A percentile compares a stretch with the other conserved stretches of the same genome.
phyloP scores from a whole-genome alignment of 1,140 invertebrate species.

The Aphaenogaster floridana region DNA sequence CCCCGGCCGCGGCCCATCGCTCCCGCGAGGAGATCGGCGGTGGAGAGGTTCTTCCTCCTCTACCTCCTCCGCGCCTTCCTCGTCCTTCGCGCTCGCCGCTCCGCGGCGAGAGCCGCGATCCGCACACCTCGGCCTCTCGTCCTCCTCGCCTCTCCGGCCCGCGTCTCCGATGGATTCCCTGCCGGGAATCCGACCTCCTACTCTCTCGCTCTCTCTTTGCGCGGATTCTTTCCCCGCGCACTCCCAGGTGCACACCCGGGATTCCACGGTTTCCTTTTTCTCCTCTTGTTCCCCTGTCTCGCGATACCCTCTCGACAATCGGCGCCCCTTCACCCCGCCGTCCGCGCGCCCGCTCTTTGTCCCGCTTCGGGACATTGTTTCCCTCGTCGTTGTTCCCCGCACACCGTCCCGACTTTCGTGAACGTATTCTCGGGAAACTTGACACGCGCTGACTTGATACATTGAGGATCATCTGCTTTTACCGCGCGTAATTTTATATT shows the following conservation, averaged over 20 bases:
- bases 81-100: not conserved
- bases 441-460: not conserved
- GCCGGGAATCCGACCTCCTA: slow-evolving; percentile 45
- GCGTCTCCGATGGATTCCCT: not conserved
- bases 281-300: not conserved
- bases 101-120: not conserved
- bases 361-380: slow-evolving; percentile 28
- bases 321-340: not conserved
- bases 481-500: not conserved
- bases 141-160: not conserved
- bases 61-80: slow-evolving; percentile 40
- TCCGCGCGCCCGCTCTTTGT: not conserved
- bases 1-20: slow-evolving; percentile 13
- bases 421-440: slow-evolving; percentile 26
- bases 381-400: not conserved
- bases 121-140: not conserved
- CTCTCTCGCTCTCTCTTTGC: not conserved
- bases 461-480: not conserved
- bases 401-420: not conserved
- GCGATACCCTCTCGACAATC: slow-evolving; percentile 10
- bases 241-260: slow-evolving; percentile 43
- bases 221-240: not conserved
- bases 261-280: slow-evolving; percentile 41
- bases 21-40: slow-evolving; percentile 45
- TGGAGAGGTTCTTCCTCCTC: slow-evolving; percentile 9